A percentile compares a stretch with the other conserved stretches of the same genome.
These are phyloP conservation scores for Spilosoma lubricipeda DNA, from an alignment of 2,888 invertebrate species.

Conservation along the genomic window DNA sequence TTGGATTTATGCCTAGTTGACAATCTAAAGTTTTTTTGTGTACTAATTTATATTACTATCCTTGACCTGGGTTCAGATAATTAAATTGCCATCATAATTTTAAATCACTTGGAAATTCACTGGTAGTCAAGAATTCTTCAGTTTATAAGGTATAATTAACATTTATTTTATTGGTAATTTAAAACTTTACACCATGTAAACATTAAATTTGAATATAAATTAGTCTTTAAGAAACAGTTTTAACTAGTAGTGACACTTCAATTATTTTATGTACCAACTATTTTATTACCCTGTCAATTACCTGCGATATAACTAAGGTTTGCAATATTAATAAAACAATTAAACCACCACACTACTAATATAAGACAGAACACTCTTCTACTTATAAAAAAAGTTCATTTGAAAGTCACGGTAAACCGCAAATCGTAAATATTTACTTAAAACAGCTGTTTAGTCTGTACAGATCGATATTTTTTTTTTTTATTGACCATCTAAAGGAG, in stretches of 20 bases:
- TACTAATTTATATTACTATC: background rate
- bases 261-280: background rate
- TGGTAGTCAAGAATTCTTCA: background rate
- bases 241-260: background rate
- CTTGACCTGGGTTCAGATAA: background rate
- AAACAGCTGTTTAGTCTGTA: constrained; percentile 32
- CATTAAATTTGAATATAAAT: background rate
- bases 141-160: background rate
- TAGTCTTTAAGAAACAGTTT: background rate
- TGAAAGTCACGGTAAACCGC: constrained; percentile 39
- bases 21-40: background rate
- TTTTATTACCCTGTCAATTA: background rate
- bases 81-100: background rate
- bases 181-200: background rate
- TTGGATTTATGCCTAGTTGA: background rate
- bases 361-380: background rate
- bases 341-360: background rate
- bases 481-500: background rate
- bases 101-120: no score
- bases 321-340: constrained; percentile 8
- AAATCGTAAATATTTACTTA: constrained; percentile 34
- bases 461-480: constrained; percentile 16
- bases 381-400: constrained; percentile 41
- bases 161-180: no score
- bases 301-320: background rate